These are phyloP conservation scores for Sphenodon punctatus DNA, from an alignment of 2,797 vertebrate species.

Conservation along the genomic window DNA sequence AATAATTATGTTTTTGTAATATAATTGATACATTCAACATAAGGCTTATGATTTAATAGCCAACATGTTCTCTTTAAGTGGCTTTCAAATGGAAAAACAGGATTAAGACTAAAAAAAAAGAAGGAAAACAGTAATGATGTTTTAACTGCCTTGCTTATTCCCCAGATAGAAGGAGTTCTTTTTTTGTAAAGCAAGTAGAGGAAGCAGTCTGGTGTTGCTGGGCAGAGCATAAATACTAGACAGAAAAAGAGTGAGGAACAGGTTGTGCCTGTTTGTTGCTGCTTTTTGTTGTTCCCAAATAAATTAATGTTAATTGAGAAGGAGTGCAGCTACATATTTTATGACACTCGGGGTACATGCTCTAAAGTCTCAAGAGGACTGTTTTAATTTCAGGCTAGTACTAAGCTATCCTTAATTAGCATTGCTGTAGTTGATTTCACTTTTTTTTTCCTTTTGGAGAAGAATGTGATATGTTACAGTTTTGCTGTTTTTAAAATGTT, in stretches of 20 bases:
- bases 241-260: conserved; percentile 38
- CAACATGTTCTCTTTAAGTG: conserved; percentile 9
- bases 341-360: conserved; percentile 59
- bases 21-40: conserved; percentile 3
- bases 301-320: conserved; percentile 73
- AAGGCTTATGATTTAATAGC: conserved; percentile 30
- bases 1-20: conserved; percentile 36
- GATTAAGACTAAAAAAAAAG: neutral
- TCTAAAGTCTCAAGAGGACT: conserved; percentile 68
- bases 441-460: conserved; percentile 45
- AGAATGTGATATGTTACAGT: conserved; percentile 69
- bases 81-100: conserved; percentile 12
- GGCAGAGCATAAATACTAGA: conserved; percentile 13
- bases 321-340: conserved; percentile 67
- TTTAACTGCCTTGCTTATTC: neutral
- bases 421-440: conserved; percentile 49
- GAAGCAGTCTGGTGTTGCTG: conserved; percentile 19
- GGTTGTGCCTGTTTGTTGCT: conserved; percentile 60
- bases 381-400: conserved; percentile 72
- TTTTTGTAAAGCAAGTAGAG: neutral
- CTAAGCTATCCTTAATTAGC: conserved; percentile 72
- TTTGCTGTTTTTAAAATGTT: conserved; percentile 71
- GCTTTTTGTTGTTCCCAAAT: conserved; percentile 68
- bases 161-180: neutral
- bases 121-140: neutral